These are phyloP conservation scores for Zhuqinia jingwanae DNA, from an alignment of 2,888 invertebrate genomes.

Conservation along the genomic window DNA sequence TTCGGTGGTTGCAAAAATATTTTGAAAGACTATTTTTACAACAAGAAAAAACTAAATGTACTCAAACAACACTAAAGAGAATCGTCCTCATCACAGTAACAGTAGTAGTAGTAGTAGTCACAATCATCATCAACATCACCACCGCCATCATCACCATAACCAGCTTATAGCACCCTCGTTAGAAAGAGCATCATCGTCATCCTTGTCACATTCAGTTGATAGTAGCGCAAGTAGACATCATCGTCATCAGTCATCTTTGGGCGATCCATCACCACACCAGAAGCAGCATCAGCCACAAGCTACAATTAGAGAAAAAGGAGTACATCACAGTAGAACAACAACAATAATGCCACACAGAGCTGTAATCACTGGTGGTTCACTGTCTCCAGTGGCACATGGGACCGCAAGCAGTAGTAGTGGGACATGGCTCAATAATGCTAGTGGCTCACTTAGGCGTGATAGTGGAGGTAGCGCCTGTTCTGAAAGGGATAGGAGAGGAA, in stretches of 20 bases:
- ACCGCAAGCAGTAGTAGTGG: background rate
- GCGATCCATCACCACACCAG: conserved; percentile 5
- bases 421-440: conserved; percentile 4
- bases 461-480: conserved; percentile 61
- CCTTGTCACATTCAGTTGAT: background rate
- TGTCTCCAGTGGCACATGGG: conserved; percentile 50
- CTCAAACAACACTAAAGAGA: conserved; percentile 50
- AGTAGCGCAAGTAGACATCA: conserved; percentile 10
- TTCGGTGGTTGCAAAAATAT: no score
- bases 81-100: conserved; percentile 42
- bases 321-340: conserved; percentile 51
- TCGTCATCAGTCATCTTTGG: conserved; percentile 15
- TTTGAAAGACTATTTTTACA: conserved; percentile 6
- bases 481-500: conserved; percentile 49
- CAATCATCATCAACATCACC: conserved; percentile 36
- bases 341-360: conserved; percentile 63
- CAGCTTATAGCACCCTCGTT: conserved; percentile 30
- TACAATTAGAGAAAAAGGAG: conserved; percentile 53
- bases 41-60: conserved; percentile 46
- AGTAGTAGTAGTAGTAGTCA: no score
- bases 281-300: conserved; percentile 29
- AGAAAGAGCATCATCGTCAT: conserved; percentile 28
- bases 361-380: conserved; percentile 28
- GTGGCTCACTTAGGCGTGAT: conserved; percentile 53
- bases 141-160: conserved; percentile 30